These are phyloP conservation scores for Conomelus anceps DNA, from an alignment of 2,888 invertebrate genomes.

Conservation along the genomic window DNA sequence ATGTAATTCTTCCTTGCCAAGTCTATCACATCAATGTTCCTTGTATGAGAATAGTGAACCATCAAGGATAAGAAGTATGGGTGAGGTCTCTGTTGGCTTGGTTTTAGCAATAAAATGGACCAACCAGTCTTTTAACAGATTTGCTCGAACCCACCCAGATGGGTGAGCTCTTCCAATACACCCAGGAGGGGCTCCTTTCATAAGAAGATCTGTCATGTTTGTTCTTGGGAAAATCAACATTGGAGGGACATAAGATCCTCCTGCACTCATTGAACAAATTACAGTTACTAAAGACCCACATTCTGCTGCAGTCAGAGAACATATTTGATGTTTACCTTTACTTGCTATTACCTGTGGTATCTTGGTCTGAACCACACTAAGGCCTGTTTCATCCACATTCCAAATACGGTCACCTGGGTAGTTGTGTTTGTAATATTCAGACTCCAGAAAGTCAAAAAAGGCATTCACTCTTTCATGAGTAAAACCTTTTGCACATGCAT, in stretches of 20 bases:
- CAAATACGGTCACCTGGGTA: constrained; percentile 36
- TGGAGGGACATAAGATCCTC: constrained; percentile 38
- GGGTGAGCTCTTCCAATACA: constrained; percentile 35
- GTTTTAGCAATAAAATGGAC: constrained; percentile 35
- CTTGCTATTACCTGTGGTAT: constrained; percentile 35
- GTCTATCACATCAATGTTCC: constrained; percentile 26
- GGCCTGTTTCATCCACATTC: constrained; percentile 41
- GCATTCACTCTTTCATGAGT: constrained; percentile 21
- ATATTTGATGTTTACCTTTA: constrained; percentile 39
- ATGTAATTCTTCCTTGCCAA: background rate
- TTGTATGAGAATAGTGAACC: constrained; percentile 29
- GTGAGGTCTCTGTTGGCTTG: constrained; percentile 33
- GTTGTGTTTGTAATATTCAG: constrained; percentile 31
- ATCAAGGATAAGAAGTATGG: constrained; percentile 33
- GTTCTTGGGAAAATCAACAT: constrained; percentile 38
- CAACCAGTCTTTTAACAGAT: constrained; percentile 38
- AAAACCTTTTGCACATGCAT: constrained; percentile 24
- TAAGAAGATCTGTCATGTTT: constrained; percentile 36
- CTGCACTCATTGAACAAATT: constrained; percentile 36
- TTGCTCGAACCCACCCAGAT: constrained; percentile 38
- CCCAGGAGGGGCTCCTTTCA: constrained; percentile 38
- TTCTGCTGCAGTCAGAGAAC: constrained; percentile 38
- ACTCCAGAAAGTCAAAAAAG: constrained; percentile 24
- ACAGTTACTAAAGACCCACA: constrained; percentile 37
- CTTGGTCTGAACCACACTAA: constrained; percentile 37